These are phyloP conservation scores for Conchocele bisecta DNA, from an alignment of 2,888 invertebrate species.

Conservation along the genomic window DNA sequence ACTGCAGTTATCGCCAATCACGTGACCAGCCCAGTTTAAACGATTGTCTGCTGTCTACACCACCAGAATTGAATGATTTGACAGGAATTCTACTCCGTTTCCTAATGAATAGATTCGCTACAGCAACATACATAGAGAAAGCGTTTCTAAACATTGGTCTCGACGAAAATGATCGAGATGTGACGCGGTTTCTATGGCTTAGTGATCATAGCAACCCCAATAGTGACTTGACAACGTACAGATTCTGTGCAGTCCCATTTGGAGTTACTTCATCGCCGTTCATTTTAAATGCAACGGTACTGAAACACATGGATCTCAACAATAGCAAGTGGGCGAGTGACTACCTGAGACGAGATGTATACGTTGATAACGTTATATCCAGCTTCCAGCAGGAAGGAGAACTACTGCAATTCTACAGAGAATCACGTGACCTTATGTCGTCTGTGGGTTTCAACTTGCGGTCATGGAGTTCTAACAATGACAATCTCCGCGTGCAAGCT, in stretches of 20 bases:
- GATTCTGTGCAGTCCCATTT: constrained; percentile 29
- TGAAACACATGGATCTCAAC: not conserved
- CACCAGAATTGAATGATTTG: constrained; percentile 30
- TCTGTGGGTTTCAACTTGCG: constrained; percentile 34
- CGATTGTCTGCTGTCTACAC: constrained; percentile 36
- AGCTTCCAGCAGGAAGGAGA: constrained; percentile 10
- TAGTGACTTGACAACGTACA: constrained; percentile 20
- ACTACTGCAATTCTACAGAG: constrained; percentile 7
- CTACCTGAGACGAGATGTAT: constrained; percentile 5
- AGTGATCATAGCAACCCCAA: constrained; percentile 21
- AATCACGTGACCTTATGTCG: constrained; percentile 13
- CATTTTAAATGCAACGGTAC: constrained; percentile 28
- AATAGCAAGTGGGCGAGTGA: not conserved
- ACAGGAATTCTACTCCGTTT: constrained; percentile 29
- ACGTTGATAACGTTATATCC: constrained; percentile 29
- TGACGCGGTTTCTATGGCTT: constrained; percentile 40
- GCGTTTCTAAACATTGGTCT: constrained; percentile 39
- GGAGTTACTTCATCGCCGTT: constrained; percentile 38
- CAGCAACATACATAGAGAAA: constrained; percentile 41
- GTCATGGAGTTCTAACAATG: constrained; percentile 38
- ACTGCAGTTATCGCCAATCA: constrained; percentile 34
- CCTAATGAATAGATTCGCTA: constrained; percentile 22
- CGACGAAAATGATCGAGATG: constrained; percentile 24
- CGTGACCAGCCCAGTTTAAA: constrained; percentile 15
- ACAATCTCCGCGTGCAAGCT: not conserved